Conservation (phyloP, 2,797 vertebrate genomes). For the Nasua narica region DNA sequence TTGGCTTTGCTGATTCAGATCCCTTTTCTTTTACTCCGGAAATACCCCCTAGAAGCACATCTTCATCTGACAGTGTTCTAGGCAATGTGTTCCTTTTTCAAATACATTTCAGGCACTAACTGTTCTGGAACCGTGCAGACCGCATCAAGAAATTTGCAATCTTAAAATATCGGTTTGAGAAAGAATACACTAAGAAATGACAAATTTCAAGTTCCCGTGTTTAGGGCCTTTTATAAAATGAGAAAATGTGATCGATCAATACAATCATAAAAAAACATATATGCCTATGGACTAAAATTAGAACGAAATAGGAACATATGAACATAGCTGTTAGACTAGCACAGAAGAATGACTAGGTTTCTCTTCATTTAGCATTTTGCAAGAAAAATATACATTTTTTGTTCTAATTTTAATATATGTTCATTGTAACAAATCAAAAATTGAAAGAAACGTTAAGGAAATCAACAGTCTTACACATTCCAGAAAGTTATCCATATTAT, state of each 20-base stretch:
- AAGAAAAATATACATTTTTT: background rate
- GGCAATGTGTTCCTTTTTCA: background rate
- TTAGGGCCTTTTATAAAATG: background rate
- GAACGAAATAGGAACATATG: background rate
- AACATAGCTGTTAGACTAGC: background rate
- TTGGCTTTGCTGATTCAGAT: background rate
- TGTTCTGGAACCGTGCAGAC: background rate
- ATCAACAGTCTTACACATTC: background rate
- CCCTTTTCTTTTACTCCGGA: background rate
- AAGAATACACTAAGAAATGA: background rate
- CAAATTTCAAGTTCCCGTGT: background rate
- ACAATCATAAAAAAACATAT: background rate
- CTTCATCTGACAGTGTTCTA: background rate
- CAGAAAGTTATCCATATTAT: background rate
- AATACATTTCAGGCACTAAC: constrained; percentile 1
- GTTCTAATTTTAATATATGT: background rate
- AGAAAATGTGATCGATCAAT: background rate
- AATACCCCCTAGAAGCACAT: background rate
- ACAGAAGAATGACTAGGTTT: background rate
- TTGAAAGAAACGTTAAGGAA: background rate
- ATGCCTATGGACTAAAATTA: background rate
- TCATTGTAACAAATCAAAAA: background rate
- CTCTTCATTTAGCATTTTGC: background rate
- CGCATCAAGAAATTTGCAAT: background rate
- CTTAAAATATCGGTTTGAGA: background rate